Base-by-base conservation (phyloP, 2,113 vertebrate species). In the Grus americana region DNA sequence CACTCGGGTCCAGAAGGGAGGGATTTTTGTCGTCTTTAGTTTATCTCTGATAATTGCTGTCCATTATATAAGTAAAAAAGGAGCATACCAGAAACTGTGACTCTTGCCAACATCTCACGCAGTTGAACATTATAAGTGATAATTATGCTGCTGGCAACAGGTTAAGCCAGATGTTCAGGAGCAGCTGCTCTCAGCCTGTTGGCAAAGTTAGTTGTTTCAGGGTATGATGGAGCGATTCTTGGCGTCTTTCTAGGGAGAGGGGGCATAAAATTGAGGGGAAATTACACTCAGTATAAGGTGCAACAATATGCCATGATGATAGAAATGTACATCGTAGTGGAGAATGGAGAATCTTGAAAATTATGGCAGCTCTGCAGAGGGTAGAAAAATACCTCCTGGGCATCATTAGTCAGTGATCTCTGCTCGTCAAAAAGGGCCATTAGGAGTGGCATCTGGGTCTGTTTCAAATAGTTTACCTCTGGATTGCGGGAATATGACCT, bases 81-180 rank as follows among this genome's bases (percentile, higher is more conserved):
- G 15, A 71, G 6, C 14, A 10, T 27, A 73, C 22, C 8, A 85
- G 49, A 71, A 93, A 50, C 23, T 13, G 20, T 74, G 46, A 44
- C 36, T 82, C 57, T 75, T 90, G 49, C 82, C 52, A 87, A 8
- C 15, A 34, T 65, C 17, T 91, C 59, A 27, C 79, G 70, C 72
- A 87, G 27, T 46, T 79, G 76, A 68, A 47, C 62, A 27, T 71
- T 96, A 1, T 38, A 92, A 82, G 75, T 86, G 75, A 86, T 91
- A 92, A 96, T 94, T 95, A 82, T 57, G 58, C 19, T 88, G 20
- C 76, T 92, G 92, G 88, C 94, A 97, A 42, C 24, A 75, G 82
- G 65, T 93, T 90, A 79, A 92, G 86, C n/a, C 88, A 95, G 86
- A 80, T 95, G 86, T 95, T 96, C 47, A 82, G 73, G 70, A 94